Conservation (phyloP, 1,140 invertebrate genomes). For the Procambarus virginalis region DNA sequence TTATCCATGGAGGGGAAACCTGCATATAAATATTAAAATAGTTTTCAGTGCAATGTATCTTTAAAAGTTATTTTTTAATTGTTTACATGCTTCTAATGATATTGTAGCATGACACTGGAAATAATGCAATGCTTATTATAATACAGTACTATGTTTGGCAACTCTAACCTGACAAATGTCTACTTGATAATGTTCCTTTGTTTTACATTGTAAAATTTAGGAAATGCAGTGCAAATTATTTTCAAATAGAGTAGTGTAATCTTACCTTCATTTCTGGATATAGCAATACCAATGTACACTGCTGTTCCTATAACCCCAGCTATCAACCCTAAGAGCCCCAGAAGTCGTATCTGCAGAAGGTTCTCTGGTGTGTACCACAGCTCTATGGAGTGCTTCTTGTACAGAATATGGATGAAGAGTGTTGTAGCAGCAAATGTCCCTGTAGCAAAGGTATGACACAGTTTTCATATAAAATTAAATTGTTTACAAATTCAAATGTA, state of each 20-base stretch:
- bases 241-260: no score
- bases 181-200: no score
- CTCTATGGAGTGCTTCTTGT: constrained; percentile 51
- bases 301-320: constrained; percentile 29
- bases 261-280: constrained; percentile 42
- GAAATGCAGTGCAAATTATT: no score
- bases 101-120: no score
- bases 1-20: constrained; percentile 46
- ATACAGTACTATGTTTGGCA: no score
- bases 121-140: no score
- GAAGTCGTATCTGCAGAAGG: constrained; percentile 38
- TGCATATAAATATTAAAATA: neutral
- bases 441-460: constrained; percentile 11
- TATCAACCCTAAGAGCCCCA: constrained; percentile 35
- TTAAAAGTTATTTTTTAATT: neutral
- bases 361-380: constrained; percentile 57
- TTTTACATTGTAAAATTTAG: no score
- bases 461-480: neutral
- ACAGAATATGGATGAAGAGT: constrained; percentile 51
- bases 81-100: neutral
- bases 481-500: no score
- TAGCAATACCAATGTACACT: constrained; percentile 38
- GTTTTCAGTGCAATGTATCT: neutral
- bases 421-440: constrained; percentile 54
- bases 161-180: no score